phyloP scores from a whole-genome alignment of 2,113 vertebrate species.

The Odocoileus hemionus region DNA sequence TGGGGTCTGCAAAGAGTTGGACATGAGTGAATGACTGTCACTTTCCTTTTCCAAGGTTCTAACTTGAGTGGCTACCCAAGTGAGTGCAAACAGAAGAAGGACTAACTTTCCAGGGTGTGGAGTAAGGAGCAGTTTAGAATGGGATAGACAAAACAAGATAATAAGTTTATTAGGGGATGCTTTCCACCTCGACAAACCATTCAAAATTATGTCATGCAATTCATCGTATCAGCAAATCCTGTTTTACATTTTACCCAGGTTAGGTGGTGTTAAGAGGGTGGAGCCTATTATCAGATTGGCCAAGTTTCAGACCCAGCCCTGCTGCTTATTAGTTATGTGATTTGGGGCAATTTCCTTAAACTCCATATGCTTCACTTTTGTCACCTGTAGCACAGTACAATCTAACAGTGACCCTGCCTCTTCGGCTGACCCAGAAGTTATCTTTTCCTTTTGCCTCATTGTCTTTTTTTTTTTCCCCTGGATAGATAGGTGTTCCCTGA shows the following conservation, averaged over 20 bases:
- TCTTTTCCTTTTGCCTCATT: not conserved
- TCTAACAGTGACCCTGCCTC: not conserved
- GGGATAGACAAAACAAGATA: not conserved
- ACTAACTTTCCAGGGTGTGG: not conserved
- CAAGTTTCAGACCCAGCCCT: not conserved
- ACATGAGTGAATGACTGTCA: accelerated
- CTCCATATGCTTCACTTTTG: constrained; percentile 1
- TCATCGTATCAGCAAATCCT: not conserved
- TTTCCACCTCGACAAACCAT: not conserved
- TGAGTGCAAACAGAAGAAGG: not conserved
- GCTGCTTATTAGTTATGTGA: not conserved
- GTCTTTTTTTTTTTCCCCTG: not conserved
- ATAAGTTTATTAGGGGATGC: not conserved
- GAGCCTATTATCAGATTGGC: not conserved
- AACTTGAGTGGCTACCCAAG: not conserved
- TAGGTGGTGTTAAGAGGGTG: not conserved
- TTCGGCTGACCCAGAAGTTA: not conserved
- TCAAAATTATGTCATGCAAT: not conserved
- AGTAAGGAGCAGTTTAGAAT: not conserved
- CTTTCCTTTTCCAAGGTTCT: not conserved
- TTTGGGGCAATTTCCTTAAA: constrained; percentile 30
- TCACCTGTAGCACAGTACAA: not conserved
- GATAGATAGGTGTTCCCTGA: not conserved
- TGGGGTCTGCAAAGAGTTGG: not conserved
- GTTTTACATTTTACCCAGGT: not conserved